phyloP scores from a whole-genome alignment of 2,113 vertebrate genomes.

The Aegithalos caudatus region DNA sequence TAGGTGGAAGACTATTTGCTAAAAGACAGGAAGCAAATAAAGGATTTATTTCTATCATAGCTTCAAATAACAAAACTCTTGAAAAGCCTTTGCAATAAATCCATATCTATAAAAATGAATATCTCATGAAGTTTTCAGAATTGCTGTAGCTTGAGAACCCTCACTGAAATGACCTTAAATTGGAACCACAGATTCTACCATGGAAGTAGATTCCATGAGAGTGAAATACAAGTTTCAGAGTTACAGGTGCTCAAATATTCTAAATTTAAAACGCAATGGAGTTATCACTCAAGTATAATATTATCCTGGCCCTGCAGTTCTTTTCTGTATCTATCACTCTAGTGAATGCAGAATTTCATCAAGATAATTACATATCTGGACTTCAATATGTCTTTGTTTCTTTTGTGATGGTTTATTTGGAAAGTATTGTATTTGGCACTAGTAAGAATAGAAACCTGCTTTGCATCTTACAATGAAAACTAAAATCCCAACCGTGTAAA shows the following conservation, averaged over 20 bases:
- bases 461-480: neutral
- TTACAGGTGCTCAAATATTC: neutral
- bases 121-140: neutral
- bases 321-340: neutral
- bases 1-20: neutral
- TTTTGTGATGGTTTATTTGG: neutral
- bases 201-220: neutral
- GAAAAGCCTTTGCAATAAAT: neutral
- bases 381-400: neutral
- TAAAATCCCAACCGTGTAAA: neutral
- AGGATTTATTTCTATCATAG: neutral
- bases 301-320: neutral
- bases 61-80: constrained; percentile 21
- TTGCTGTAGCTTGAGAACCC: neutral
- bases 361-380: neutral
- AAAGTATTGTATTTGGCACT: neutral
- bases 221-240: neutral
- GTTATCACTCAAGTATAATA: neutral
- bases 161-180: neutral
- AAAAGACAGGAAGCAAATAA: neutral
- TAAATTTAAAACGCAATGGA: neutral
- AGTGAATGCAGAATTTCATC: neutral
- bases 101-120: neutral
- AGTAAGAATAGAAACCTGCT: neutral
- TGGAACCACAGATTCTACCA: neutral